These are phyloP conservation scores for Megaptera novaeangliae DNA, from an alignment of 2,113 vertebrate genomes.

Conservation along the genomic window DNA sequence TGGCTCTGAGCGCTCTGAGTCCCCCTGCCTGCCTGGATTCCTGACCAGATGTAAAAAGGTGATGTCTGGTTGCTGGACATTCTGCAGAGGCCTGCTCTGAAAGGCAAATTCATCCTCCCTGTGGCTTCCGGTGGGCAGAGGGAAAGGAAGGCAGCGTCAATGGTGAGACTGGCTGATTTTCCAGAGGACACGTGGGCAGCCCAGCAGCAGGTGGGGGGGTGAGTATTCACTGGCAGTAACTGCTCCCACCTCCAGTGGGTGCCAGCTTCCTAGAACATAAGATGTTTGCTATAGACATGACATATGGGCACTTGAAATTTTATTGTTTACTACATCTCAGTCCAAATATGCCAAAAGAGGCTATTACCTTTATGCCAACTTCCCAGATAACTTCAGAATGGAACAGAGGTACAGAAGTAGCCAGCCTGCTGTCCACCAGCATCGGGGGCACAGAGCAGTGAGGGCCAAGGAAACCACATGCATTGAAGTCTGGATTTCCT, in stretches of 20 bases:
- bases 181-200: background rate
- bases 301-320: background rate
- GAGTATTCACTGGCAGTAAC: background rate
- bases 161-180: background rate
- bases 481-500: background rate
- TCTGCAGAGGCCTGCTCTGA: background rate
- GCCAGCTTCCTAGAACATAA: background rate
- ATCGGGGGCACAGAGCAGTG: background rate
- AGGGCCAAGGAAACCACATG: background rate
- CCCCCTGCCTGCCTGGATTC: background rate
- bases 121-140: background rate
- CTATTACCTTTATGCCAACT: background rate
- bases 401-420: background rate
- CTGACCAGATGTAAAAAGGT: background rate
- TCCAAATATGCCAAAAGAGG: background rate
- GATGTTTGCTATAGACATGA: background rate
- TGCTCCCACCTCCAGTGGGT: background rate
- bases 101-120: slow-evolving; percentile 33
- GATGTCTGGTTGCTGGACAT: background rate
- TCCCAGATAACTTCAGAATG: background rate
- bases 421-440: background rate
- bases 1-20: background rate
- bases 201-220: background rate
- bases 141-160: background rate
- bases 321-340: background rate